Evolutionary conservation across 1,140 invertebrate genomes (phyloP).

Genomic region (Drosophila trapezifrons): DNA sequence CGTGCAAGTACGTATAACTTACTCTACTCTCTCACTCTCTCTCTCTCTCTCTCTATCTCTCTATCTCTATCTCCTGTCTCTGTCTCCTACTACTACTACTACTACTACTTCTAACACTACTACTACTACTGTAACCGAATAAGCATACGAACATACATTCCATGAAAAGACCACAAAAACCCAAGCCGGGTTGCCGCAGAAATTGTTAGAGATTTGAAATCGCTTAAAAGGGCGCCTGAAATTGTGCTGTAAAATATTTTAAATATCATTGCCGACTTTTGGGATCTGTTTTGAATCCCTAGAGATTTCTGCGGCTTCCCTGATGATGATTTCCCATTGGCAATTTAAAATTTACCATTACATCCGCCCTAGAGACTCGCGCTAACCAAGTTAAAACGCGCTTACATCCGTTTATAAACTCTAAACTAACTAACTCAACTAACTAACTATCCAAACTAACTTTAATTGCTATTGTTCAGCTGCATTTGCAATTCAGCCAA

Average conservation of each 20-base stretch:
- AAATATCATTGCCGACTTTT: no score
- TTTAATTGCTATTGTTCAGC: conserved; percentile 53
- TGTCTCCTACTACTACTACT: conserved; percentile 50
- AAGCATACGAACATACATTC: conserved; percentile 66
- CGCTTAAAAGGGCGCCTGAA: neutral
- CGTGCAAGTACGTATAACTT: conserved; percentile 96
- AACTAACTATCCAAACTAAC: conserved; percentile 38
- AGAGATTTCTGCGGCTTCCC: neutral
- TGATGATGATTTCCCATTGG: conserved; percentile 28
- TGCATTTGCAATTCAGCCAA: conserved; percentile 40
- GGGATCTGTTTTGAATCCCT: neutral
- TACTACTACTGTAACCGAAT: conserved; percentile 55
- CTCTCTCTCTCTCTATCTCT: conserved; percentile 58
- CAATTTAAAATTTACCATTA: conserved; percentile 17
- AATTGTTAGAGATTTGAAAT: conserved; percentile 2
- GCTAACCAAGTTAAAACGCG: conserved; percentile 13
- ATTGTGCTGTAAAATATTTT: neutral
- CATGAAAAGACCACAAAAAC: conserved; percentile 30
- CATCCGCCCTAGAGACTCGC: conserved; percentile 15
- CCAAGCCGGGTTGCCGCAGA: neutral
- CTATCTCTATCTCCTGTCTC: conserved; percentile 54
- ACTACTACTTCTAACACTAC: conserved; percentile 11
- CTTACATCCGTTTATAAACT: conserved; percentile 27
- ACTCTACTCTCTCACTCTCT: conserved; percentile 66
- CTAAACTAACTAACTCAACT: conserved; percentile 26